These are phyloP conservation scores for Corydoras sp. DNA, from an alignment of 2,113 vertebrate genomes.

Conservation along the genomic window DNA sequence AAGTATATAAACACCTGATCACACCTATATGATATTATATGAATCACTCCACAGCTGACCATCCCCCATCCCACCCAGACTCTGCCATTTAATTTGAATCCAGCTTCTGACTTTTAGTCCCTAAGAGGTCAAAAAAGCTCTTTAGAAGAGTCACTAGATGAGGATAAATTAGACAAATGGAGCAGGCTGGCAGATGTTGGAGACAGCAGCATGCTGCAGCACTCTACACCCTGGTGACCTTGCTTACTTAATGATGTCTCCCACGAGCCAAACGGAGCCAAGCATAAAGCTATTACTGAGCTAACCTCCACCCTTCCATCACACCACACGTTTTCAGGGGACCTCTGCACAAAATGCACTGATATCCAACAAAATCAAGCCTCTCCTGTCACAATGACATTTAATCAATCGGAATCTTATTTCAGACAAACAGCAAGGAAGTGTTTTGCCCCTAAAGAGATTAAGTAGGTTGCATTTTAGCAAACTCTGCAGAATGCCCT, in stretches of 20 bases:
- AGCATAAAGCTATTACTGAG: slow-evolving; percentile 53
- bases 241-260: slow-evolving; percentile 62
- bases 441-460: slow-evolving; percentile 52
- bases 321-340: slow-evolving; percentile 10
- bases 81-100: slow-evolving; percentile 52
- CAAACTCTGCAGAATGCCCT: slow-evolving; percentile 24
- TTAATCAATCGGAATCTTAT: slow-evolving; percentile 71
- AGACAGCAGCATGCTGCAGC: slow-evolving; percentile 40
- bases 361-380: slow-evolving; percentile 58
- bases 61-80: slow-evolving; percentile 35
- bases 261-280: slow-evolving; percentile 52
- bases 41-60: slow-evolving; percentile 40
- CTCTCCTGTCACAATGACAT: slow-evolving; percentile 55
- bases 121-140: slow-evolving; percentile 48
- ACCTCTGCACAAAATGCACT: slow-evolving; percentile 37
- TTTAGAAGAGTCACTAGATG: slow-evolving; percentile 38
- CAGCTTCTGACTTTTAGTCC: slow-evolving; percentile 53
- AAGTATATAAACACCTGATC: no score
- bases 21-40: no score
- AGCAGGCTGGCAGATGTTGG: slow-evolving; percentile 50
- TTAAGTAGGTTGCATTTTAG: slow-evolving; percentile 36
- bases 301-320: slow-evolving; percentile 33
- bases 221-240: slow-evolving; percentile 52
- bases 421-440: slow-evolving; percentile 55
- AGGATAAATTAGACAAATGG: slow-evolving; percentile 63